Evolutionary conservation across 1,140 invertebrate genomes (phyloP).

Genomic region (Ceratina calcarata): DNA sequence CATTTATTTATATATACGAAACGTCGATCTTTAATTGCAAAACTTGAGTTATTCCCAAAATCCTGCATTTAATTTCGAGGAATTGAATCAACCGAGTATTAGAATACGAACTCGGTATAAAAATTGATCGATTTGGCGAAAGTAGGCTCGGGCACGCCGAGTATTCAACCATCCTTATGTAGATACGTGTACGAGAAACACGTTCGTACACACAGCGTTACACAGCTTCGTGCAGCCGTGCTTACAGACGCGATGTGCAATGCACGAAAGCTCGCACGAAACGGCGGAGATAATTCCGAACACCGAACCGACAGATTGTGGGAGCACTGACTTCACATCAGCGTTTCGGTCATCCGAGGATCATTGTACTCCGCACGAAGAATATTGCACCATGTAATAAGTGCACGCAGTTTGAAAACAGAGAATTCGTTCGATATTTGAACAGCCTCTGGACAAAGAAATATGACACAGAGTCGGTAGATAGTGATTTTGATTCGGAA

Average conservation of each 20-base stretch:
- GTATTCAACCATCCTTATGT: slow-evolving; percentile 22
- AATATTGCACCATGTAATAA: not conserved
- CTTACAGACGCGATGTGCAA: slow-evolving; percentile 34
- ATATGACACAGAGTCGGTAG: too few relatives aligned
- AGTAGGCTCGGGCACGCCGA: slow-evolving; percentile 1
- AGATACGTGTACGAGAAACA: not conserved
- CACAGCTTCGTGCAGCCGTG: slow-evolving; percentile 35
- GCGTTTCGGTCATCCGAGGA: not conserved
- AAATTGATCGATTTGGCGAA: not conserved
- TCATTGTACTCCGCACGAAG: too few relatives aligned
- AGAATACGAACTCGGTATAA: too few relatives aligned
- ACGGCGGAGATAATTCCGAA: slow-evolving; percentile 22
- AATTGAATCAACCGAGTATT: too few relatives aligned
- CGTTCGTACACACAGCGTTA: slow-evolving; percentile 21
- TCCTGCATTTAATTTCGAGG: too few relatives aligned
- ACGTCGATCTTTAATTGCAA: too few relatives aligned
- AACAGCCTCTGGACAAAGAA: too few relatives aligned
- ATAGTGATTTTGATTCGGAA: too few relatives aligned
- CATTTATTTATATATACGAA: too few relatives aligned
- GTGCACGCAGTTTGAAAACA: not conserved
- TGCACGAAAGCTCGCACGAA: slow-evolving; percentile 21
- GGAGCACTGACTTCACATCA: not conserved
- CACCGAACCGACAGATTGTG: not conserved
- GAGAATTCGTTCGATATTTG: not conserved
- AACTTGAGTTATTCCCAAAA: too few relatives aligned